Percentiles rank a stretch among this genome's conserved stretches.
These are phyloP conservation scores for Fratercula arctica DNA, from an alignment of 2,797 vertebrate species.

Conservation along the genomic window DNA sequence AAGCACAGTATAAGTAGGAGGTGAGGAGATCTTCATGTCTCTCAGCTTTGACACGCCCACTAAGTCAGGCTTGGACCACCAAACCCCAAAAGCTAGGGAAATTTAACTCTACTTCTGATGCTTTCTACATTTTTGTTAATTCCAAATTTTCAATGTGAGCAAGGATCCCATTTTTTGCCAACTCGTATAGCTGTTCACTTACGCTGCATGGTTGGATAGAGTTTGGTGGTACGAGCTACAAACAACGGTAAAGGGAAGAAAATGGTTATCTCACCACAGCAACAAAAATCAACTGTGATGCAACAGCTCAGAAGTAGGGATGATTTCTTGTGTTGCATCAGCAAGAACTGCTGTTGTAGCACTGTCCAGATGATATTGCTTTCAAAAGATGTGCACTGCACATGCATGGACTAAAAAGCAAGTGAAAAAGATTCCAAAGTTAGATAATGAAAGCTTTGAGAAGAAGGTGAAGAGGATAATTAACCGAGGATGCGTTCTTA, in stretches of 20 bases:
- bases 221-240: neutral
- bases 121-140: neutral
- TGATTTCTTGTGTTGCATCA: neutral
- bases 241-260: neutral
- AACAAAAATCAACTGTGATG: constrained; percentile 10
- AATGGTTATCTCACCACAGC: neutral
- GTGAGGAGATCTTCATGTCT: neutral
- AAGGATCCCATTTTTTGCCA: neutral
- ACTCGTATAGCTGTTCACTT: neutral
- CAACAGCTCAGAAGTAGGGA: neutral
- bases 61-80: neutral
- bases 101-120: neutral
- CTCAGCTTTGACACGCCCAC: neutral
- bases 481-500: neutral
- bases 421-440: neutral
- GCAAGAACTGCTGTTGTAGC: neutral
- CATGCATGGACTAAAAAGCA: neutral
- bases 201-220: neutral
- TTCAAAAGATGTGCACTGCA: neutral
- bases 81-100: neutral
- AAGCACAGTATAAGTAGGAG: neutral
- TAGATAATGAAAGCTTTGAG: neutral
- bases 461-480: neutral
- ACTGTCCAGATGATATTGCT: neutral
- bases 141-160: neutral